Evolutionary conservation across 35 echinoderm and acorn worm species (phyloP).

Genomic region (Acanthaster planci): DNA sequence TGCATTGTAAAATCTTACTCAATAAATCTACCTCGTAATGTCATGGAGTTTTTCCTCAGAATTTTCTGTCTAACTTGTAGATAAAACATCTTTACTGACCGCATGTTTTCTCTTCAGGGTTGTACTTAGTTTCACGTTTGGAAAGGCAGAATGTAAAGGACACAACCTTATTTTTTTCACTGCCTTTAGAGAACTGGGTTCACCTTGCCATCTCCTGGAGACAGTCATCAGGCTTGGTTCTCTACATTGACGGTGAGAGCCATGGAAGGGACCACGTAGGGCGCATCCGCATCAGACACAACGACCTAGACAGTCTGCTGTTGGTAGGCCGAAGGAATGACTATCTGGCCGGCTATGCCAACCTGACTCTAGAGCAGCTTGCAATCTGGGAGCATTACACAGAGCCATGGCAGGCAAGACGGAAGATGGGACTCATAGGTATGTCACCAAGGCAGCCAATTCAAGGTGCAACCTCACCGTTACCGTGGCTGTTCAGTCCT

Average conservation of each 20-base stretch:
- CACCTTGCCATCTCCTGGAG: conserved; percentile 72
- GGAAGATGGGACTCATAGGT: conserved; percentile 71
- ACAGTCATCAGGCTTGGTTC: conserved; percentile 27
- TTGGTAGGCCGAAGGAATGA: conserved; percentile 81
- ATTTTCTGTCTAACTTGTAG: too few relatives aligned
- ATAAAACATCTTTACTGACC: too few relatives aligned
- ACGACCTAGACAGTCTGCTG: conserved; percentile 64
- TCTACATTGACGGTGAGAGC: conserved; percentile 64
- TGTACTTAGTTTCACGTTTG: too few relatives aligned
- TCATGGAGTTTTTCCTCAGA: too few relatives aligned
- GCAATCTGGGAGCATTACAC: conserved; percentile 67
- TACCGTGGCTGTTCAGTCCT: too few relatives aligned
- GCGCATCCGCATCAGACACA: conserved; percentile 39
- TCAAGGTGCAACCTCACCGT: too few relatives aligned
- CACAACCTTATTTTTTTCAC: too few relatives aligned
- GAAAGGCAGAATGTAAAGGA: too few relatives aligned
- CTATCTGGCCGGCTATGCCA: conserved; percentile 67
- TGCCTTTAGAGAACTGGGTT: conserved; percentile 33
- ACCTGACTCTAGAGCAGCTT: conserved; percentile 57
- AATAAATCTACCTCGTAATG: too few relatives aligned
- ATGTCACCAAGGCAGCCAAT: background rate
- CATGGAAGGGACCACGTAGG: conserved; percentile 50
- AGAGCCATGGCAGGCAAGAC: conserved; percentile 67
- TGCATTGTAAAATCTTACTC: too few relatives aligned
- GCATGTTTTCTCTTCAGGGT: too few relatives aligned